Conservation (phyloP, 1,140 invertebrate species). For the Anastrepha ludens region DNA sequence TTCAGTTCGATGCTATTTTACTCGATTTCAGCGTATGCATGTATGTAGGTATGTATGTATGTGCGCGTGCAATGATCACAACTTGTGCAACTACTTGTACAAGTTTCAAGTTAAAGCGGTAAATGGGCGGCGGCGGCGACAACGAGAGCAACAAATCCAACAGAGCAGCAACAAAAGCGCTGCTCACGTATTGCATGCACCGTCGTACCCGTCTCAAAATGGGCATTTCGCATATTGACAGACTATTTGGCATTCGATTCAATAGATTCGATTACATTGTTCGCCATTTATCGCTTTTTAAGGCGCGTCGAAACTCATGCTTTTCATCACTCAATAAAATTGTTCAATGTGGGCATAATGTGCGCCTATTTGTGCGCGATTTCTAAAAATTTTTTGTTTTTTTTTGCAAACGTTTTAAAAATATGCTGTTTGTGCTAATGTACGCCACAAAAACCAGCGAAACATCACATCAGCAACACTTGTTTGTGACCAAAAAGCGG, state of each 20-base stretch:
- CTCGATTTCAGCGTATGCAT: background rate
- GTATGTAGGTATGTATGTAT: background rate
- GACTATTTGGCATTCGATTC: constrained; percentile 46
- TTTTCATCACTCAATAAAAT: constrained; percentile 46
- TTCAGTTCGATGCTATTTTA: background rate
- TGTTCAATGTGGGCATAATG: background rate
- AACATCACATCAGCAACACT: background rate
- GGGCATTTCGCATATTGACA: constrained; percentile 25
- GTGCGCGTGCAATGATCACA: background rate
- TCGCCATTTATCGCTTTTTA: constrained; percentile 45
- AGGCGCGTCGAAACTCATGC: constrained; percentile 48
- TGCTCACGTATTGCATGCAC: background rate
- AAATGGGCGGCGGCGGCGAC: constrained; percentile 10
- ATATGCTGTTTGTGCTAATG: background rate
- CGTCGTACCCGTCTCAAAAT: background rate
- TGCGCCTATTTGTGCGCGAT: background rate
- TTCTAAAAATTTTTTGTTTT: constrained; percentile 27
- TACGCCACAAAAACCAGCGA: background rate
- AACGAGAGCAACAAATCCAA: constrained; percentile 18
- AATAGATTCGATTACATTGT: constrained; percentile 45
- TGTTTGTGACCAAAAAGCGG: background rate
- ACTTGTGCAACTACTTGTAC: background rate
- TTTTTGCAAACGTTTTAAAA: background rate
- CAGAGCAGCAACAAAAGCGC: background rate
- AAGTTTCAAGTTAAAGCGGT: constrained; percentile 39